Conservation (phyloP, 2,888 invertebrate genomes). For the Lepidonotus clava region DNA sequence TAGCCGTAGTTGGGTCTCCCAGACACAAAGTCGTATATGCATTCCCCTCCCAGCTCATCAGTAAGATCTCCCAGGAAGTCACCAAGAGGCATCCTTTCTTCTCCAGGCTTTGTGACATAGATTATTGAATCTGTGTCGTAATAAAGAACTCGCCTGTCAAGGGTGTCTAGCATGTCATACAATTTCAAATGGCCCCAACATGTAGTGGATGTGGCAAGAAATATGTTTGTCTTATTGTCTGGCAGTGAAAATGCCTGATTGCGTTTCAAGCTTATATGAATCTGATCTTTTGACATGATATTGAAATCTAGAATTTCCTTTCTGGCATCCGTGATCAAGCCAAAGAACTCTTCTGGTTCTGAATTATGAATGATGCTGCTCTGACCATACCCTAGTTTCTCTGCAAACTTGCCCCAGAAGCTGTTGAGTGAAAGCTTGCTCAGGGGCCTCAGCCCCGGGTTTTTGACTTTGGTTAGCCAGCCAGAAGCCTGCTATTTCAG, state of each 20-base stretch:
- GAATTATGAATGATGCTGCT: neutral
- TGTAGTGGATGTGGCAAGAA: slow-evolving; percentile 29
- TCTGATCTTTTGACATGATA: neutral
- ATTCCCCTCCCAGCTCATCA: slow-evolving; percentile 69
- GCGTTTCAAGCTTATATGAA: neutral
- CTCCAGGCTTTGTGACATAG: neutral
- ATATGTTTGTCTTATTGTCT: neutral
- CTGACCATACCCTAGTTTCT: neutral
- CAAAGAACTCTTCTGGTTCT: neutral
- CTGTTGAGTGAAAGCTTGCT: slow-evolving; percentile 23
- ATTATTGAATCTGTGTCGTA: slow-evolving; percentile 46
- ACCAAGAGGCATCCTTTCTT: neutral
- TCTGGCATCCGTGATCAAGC: neutral
- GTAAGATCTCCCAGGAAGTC: slow-evolving; percentile 2
- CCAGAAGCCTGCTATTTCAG: slow-evolving; percentile 70
- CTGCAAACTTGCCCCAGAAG: slow-evolving; percentile 63
- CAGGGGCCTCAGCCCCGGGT: slow-evolving; percentile 3
- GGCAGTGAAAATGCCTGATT: neutral
- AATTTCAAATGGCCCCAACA: slow-evolving; percentile 17
- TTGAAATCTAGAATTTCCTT: neutral
- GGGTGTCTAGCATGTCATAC: slow-evolving; percentile 68
- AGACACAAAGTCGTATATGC: slow-evolving; percentile 64
- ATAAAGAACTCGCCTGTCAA: slow-evolving; percentile 54
- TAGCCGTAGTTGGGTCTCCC: neutral
- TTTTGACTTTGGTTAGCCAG: slow-evolving; percentile 63